Evolutionary conservation across 2,888 invertebrate genomes (phyloP).

Genomic region (Trypoxylon attenuatum): DNA sequence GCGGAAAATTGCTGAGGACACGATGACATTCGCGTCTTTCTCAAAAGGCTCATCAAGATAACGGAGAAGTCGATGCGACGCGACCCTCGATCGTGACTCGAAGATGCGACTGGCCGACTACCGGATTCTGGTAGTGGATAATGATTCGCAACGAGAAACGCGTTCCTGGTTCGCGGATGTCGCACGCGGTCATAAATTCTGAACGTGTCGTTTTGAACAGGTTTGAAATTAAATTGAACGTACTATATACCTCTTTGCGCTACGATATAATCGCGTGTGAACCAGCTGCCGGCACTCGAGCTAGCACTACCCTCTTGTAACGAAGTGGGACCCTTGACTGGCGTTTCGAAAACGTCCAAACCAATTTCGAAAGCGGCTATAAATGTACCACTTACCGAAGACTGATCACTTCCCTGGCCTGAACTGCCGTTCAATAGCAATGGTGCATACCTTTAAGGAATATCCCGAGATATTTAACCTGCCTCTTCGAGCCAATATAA

Average conservation of each 20-base stretch:
- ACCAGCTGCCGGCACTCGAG: not conserved
- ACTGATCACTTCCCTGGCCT: not conserved
- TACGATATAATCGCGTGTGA: not conserved
- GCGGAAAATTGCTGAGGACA: constrained; percentile 53
- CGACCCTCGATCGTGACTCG: constrained; percentile 57
- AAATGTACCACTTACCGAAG: not conserved
- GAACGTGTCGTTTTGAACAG: constrained; percentile 16
- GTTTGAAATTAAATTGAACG: constrained; percentile 35
- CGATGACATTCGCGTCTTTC: constrained; percentile 63
- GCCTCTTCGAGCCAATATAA: too few species aligned
- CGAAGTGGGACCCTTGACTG: not conserved
- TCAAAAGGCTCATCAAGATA: constrained; percentile 61
- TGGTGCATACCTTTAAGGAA: too few species aligned
- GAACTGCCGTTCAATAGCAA: too few species aligned
- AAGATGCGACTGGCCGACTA: constrained; percentile 24
- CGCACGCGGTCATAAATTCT: constrained; percentile 32
- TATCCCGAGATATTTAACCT: too few species aligned
- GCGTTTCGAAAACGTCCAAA: not conserved
- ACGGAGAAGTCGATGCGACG: constrained; percentile 51
- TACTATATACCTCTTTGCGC: constrained; percentile 9
- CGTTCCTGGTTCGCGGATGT: constrained; percentile 23
- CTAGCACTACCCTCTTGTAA: not conserved
- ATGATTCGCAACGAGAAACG: constrained; percentile 38
- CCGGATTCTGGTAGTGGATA: constrained; percentile 29
- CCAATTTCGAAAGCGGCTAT: not conserved